Evolutionary conservation across 2,888 invertebrate genomes (phyloP), one percentile per base, ranked within the genome.

Genomic region (Apodemia mormo): DNA sequence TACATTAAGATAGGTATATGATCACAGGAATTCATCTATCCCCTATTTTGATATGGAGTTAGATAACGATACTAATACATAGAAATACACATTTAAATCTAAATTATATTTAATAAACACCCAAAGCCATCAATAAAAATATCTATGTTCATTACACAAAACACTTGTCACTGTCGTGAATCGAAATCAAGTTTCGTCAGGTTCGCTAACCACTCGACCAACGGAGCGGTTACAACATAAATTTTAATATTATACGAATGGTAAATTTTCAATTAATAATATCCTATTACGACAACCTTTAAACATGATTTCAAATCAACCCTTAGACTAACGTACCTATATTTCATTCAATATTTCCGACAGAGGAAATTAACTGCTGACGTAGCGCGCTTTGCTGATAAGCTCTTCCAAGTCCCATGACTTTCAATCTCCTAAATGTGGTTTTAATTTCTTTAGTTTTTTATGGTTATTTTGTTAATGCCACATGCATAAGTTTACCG

Each of bases 281-380:
- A 43, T 43, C 9, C 43, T 8, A 58, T 8, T 12, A 58, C 7
- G 5, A 58, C 2, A 58, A 29, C 8, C 58, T 12, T 30, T 12
- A 10, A 56, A 29, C 29, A 29, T 29, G 14, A 33, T 30, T 30
- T 58, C 1, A 12, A 33, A 30, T 33, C 8, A 12, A 33, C 33
- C 33, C 5, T 61, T 14, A 30, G 10, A 30, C 30, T 61, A 33
- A 30, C 29, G 61, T 49, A 40, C 56, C 9, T 56, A 30, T 61
- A 61, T 61, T 33, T 61, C 61, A 61, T 61, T 61, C 61, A 61
- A 33, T 33, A 33, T 61, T 61, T 61, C 61, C 61, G 61, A 10
- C 33, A 61, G 61, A 61, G 61, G 61, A 61, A 61, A 61, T 61
- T 29, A 61, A 33, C 12, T 33, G 33, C 29, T 33, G 58, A 61